Evolutionary conservation across 2,797 vertebrate species (phyloP), one percentile per base, ranked within the genome.

Genomic region (Nannoperca obscura): DNA sequence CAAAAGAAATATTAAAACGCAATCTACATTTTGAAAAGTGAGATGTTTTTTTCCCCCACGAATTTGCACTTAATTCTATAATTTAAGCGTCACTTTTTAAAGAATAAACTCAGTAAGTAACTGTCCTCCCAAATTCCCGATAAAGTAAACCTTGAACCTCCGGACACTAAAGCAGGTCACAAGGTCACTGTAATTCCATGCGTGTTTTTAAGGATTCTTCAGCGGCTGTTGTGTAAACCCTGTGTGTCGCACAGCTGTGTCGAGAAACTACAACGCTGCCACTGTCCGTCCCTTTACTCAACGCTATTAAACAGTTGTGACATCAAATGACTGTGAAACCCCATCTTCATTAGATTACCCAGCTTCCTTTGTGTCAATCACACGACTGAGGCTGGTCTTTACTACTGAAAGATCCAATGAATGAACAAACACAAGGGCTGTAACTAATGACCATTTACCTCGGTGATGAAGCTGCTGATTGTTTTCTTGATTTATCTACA

Each of bases 1-100:
- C 46, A 42, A 53, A 50, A 63, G 11, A 84, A 62, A 80, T 71
- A 54, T 71, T 34, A 61, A 85, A 79, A 32, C n/a, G 32, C 61
- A 47, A 30, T 62, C 22, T 24, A 27, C 15, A 64, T 79, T 72
- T 64, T 61, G 19, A 62, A 69, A 71, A 76, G 44, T n/a, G 10
- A 42, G 12, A 63, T 47, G 3, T 32, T 73, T 46, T 76, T 47
- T 73, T 5, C n/a, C n/a, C n/a, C n/a, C 70, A 80, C 53, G 66
- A 69, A 74, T 79, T 72, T 74, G 34, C 42, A 77, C 74, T 65
- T 40, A 14, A 59, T 62, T 78, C 78, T 0, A 55, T 22, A 42
- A 36, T 67, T 53, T 36, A 2, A n/a, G n/a, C 15, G 2, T 60
- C 3, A 52, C 17, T 67, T 71, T 72, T 72, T 22, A 27, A 66